Conservation (phyloP, 2,888 invertebrate genomes). For the Megastigmus dorsalis region DNA sequence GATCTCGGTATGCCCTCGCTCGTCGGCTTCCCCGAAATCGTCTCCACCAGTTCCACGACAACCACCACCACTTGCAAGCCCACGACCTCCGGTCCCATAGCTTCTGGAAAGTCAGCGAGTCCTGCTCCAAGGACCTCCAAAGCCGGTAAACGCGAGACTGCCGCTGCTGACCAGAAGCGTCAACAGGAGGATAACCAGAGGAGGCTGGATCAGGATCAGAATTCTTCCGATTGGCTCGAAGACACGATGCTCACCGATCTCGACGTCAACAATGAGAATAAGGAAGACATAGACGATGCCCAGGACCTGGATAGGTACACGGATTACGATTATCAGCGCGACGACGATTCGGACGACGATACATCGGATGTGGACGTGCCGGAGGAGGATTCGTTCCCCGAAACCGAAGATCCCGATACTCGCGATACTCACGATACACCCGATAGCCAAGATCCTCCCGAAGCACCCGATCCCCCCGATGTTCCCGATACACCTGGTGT, state of each 20-base stretch:
- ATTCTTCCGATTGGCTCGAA: slow-evolving; percentile 62
- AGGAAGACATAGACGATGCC: slow-evolving; percentile 52
- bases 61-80: slow-evolving; percentile 54
- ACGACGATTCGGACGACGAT: slow-evolving; percentile 68
- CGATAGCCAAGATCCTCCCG: no score
- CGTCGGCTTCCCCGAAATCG: slow-evolving; percentile 72
- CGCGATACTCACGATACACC: no score
- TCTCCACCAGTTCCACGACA: slow-evolving; percentile 59
- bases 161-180: background rate
- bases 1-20: slow-evolving; percentile 70
- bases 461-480: no score
- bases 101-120: slow-evolving; percentile 40
- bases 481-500: no score
- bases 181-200: background rate
- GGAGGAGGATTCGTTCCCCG: slow-evolving; percentile 77
- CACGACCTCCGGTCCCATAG: slow-evolving; percentile 17
- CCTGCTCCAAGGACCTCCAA: background rate
- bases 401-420: slow-evolving; percentile 77
- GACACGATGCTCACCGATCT: slow-evolving; percentile 68
- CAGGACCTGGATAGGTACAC: slow-evolving; percentile 59
- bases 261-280: slow-evolving; percentile 60
- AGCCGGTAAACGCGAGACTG: background rate
- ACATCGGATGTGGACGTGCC: slow-evolving; percentile 67
- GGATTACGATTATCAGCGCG: slow-evolving; percentile 67
- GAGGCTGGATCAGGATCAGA: background rate